A percentile compares a stretch with the other conserved stretches of the same genome.
Evolutionary conservation across 2,888 invertebrate genomes (phyloP).

Genomic region (Tetranychus piercei): DNA sequence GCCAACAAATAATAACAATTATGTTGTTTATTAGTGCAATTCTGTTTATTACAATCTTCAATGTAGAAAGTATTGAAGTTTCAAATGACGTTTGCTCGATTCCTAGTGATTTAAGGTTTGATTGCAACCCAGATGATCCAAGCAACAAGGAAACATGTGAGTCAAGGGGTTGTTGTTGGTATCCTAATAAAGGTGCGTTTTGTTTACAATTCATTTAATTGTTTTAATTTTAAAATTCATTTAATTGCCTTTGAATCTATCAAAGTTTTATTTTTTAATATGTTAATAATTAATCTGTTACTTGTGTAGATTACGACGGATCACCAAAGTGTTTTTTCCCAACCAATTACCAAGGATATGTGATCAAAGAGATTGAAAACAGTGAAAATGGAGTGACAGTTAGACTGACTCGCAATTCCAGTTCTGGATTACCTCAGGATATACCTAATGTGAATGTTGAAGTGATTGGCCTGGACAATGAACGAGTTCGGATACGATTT

Average conservation of each 20-base stretch:
- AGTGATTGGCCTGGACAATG: slow-evolving; percentile 20
- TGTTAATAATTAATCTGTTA: not conserved
- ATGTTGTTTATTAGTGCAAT: no score
- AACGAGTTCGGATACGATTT: slow-evolving; percentile 23
- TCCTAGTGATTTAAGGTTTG: not conserved
- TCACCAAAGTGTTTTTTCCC: slow-evolving; percentile 11
- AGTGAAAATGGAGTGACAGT: not conserved
- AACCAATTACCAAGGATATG: slow-evolving; percentile 7
- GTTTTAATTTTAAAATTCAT: not conserved
- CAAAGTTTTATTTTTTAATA: not conserved
- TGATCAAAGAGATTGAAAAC: not conserved
- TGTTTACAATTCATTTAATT: no score
- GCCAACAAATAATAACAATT: no score
- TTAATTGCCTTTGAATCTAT: not conserved
- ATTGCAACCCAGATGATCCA: slow-evolving; percentile 7
- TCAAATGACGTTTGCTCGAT: no score
- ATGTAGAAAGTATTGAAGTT: no score
- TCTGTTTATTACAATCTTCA: no score
- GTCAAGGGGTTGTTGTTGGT: slow-evolving; percentile 9
- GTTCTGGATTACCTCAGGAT: slow-evolving; percentile 13
- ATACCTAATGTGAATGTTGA: slow-evolving; percentile 14
- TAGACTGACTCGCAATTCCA: not conserved
- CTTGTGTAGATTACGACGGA: no score
- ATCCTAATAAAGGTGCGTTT: not conserved
- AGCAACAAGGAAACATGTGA: not conserved